These are phyloP conservation scores for Motacilla alba DNA, from an alignment of 2,113 vertebrate genomes.

Conservation along the genomic window DNA sequence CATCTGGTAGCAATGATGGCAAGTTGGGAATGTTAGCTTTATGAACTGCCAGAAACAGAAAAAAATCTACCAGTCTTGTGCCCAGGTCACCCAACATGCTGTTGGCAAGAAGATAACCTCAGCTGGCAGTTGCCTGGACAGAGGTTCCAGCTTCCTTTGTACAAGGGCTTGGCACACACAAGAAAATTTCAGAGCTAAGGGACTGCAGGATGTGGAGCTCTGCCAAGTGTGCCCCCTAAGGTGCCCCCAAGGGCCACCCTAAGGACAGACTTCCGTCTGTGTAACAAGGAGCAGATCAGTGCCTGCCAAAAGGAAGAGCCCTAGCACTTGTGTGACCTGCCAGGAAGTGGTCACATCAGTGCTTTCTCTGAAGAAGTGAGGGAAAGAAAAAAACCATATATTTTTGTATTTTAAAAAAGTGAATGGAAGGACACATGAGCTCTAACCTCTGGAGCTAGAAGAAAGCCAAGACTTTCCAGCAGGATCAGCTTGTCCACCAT, in stretches of 20 bases:
- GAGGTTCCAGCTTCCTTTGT: neutral
- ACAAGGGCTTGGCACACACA: neutral
- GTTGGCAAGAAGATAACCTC: neutral
- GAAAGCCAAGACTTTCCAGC: slow-evolving; percentile 79
- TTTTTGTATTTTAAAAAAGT: neutral
- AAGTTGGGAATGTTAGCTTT: neutral
- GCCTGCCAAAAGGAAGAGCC: neutral
- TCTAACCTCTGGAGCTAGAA: slow-evolving; percentile 64
- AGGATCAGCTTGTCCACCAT: slow-evolving; percentile 86
- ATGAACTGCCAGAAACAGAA: neutral
- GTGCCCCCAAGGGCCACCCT: neutral
- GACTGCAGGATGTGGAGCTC: neutral
- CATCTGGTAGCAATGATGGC: neutral
- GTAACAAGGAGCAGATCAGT: neutral
- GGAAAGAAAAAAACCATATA: accelerated
- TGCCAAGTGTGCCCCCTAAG: neutral
- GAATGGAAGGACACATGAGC: neutral
- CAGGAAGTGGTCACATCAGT: neutral
- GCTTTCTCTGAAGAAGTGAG: neutral
- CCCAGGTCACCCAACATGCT: neutral
- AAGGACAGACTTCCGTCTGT: neutral
- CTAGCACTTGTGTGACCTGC: neutral
- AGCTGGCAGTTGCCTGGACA: neutral
- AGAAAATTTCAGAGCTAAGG: neutral
- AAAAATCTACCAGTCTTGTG: neutral